Evolutionary conservation across 2,888 invertebrate species (phyloP).

Genomic region (Melanostoma scalare): DNA sequence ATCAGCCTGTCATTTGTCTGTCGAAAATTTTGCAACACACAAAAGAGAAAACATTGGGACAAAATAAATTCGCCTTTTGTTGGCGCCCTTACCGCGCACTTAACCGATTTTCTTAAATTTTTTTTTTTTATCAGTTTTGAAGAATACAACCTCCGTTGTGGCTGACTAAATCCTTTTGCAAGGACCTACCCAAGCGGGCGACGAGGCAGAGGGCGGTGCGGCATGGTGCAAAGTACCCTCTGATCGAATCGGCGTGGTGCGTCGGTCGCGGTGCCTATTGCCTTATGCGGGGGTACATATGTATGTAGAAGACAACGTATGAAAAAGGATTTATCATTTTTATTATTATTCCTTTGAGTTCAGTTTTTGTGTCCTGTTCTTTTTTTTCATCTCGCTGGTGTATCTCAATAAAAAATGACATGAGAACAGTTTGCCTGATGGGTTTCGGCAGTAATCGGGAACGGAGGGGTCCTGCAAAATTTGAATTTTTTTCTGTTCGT

Average conservation of each 20-base stretch:
- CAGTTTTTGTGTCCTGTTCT: constrained; percentile 20
- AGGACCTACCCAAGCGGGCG: constrained; percentile 3
- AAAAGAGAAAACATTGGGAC: constrained; percentile 46
- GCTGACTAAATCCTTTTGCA: constrained; percentile 43
- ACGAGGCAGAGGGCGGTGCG: constrained; percentile 3
- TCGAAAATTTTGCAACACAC: constrained; percentile 29
- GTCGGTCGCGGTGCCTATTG: constrained; percentile 37
- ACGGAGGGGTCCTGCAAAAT: constrained; percentile 39
- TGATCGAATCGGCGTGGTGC: constrained; percentile 61
- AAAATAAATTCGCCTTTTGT: constrained; percentile 70
- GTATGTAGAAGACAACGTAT: constrained; percentile 4
- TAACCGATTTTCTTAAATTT: constrained; percentile 65
- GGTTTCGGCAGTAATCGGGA: constrained; percentile 43
- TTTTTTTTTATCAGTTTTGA: constrained; percentile 44
- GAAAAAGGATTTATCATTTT: constrained; percentile 68
- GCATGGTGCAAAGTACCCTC: constrained; percentile 5
- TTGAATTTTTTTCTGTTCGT: constrained; percentile 41
- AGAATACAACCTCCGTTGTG: constrained; percentile 36
- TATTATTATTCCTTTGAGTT: constrained; percentile 68
- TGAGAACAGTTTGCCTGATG: constrained; percentile 66
- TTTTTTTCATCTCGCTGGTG: constrained; percentile 62
- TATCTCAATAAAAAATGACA: constrained; percentile 72
- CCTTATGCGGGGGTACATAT: constrained; percentile 4
- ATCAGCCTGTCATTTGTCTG: constrained; percentile 72
- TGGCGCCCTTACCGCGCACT: constrained; percentile 50